These are phyloP conservation scores for Epinephelus coioides DNA, from an alignment of 2,797 vertebrate species.

Conservation along the genomic window DNA sequence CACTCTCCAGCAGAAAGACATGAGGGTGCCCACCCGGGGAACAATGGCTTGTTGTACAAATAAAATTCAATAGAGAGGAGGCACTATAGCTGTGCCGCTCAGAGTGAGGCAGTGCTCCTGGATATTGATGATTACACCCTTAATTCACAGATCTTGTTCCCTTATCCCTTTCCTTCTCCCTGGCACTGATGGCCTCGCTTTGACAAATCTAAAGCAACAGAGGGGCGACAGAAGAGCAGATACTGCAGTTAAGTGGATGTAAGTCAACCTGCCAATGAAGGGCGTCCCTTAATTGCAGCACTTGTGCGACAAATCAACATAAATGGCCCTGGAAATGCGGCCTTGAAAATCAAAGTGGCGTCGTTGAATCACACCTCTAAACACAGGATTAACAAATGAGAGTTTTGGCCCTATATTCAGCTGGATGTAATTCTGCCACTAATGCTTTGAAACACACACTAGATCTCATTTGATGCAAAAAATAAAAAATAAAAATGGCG, in stretches of 20 bases:
- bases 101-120: constrained; percentile 59
- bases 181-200: constrained; percentile 75
- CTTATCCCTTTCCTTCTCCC: constrained; percentile 65
- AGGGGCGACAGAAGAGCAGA: constrained; percentile 79
- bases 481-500: background rate
- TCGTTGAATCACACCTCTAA: constrained; percentile 72
- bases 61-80: constrained; percentile 38
- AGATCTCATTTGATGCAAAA: constrained; percentile 39
- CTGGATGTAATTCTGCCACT: constrained; percentile 21
- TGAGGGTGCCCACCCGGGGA: background rate
- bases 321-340: constrained; percentile 80
- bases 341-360: constrained; percentile 69
- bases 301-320: constrained; percentile 85
- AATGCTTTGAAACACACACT: constrained; percentile 19
- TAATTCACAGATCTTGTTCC: constrained; percentile 73
- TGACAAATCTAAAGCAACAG: constrained; percentile 83
- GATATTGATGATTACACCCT: constrained; percentile 81
- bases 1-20: constrained; percentile 31
- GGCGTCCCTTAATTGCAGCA: constrained; percentile 82
- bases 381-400: constrained; percentile 70
- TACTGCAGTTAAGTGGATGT: constrained; percentile 83
- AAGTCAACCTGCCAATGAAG: constrained; percentile 87
- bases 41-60: constrained; percentile 38
- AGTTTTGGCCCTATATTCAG: constrained; percentile 46
- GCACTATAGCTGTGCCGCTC: constrained; percentile 15